Evolutionary conservation across 2,888 invertebrate genomes (phyloP).

Genomic region (Trissolcus brochymenae): DNA sequence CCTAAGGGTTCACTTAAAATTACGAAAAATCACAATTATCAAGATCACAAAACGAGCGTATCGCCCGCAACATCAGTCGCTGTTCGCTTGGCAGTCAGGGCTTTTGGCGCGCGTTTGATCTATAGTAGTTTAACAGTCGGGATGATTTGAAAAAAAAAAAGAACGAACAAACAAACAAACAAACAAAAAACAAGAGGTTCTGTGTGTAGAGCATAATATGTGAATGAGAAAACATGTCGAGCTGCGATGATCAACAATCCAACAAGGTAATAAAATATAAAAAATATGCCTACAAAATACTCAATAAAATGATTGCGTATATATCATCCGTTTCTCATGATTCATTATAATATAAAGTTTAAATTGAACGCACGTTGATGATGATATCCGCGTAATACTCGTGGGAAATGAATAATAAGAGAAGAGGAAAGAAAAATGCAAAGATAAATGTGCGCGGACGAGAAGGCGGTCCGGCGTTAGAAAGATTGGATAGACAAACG

Average conservation of each 20-base stretch:
- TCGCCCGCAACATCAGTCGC: background rate
- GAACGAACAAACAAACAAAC: no score
- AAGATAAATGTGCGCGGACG: background rate
- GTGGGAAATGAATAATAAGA: background rate
- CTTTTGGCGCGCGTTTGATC: background rate
- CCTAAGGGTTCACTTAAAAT: conserved; percentile 37
- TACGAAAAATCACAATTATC: conserved; percentile 50
- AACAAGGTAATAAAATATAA: conserved; percentile 50
- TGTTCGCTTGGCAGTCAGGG: background rate
- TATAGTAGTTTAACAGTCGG: background rate
- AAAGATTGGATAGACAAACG: conserved; percentile 22
- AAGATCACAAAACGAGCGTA: conserved; percentile 41
- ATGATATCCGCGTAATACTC: conserved; percentile 15
- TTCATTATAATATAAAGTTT: conserved; percentile 27
- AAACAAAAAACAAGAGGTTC: no score
- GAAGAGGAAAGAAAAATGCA: background rate
- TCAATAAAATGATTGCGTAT: conserved; percentile 45
- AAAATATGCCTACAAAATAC: conserved; percentile 46
- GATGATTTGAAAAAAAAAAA: background rate
- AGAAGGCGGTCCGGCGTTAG: background rate
- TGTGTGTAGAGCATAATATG: background rate
- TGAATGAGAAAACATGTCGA: conserved; percentile 40
- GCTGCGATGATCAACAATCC: conserved; percentile 54
- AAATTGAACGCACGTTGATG: conserved; percentile 34
- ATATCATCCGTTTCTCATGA: conserved; percentile 15